These are phyloP conservation scores for Nyctalus aviator DNA, from an alignment of 2,797 vertebrate species.

Conservation along the genomic window DNA sequence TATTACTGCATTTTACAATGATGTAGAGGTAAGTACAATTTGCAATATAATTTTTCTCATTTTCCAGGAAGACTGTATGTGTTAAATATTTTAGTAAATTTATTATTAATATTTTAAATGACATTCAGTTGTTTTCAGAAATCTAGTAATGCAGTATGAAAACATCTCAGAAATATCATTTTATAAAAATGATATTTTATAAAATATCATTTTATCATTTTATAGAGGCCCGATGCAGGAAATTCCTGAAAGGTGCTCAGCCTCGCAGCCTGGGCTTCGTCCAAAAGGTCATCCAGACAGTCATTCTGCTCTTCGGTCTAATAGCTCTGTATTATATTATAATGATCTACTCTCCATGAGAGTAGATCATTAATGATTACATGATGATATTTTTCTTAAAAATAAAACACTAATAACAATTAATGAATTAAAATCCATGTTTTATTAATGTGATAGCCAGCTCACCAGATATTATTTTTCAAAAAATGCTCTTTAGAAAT, in stretches of 20 bases:
- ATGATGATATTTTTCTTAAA: slow-evolving; percentile 12
- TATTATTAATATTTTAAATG: slow-evolving; percentile 62
- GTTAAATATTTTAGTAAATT: slow-evolving; percentile 61
- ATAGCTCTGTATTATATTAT: too few relatives aligned
- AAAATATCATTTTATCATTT: too few relatives aligned
- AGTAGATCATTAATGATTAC: background rate
- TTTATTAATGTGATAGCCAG: slow-evolving; percentile 18
- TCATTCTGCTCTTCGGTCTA: too few relatives aligned
- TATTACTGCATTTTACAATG: slow-evolving; percentile 51
- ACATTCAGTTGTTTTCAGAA: background rate
- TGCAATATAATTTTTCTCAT: slow-evolving; percentile 45
- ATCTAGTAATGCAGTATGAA: background rate
- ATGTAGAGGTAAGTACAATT: slow-evolving; percentile 37
- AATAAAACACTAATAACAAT: slow-evolving; percentile 32
- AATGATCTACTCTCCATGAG: background rate
- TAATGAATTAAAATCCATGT: slow-evolving; percentile 37
- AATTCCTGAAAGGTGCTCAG: too few relatives aligned
- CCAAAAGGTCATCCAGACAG: too few relatives aligned
- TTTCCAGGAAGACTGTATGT: slow-evolving; percentile 12
- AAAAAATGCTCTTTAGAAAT: background rate
- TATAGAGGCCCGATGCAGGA: too few relatives aligned
- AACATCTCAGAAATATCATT: slow-evolving; percentile 6
- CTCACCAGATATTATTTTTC: background rate
- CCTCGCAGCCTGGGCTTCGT: too few relatives aligned
- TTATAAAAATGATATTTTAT: too few relatives aligned